Percentiles rank a stretch among this genome's conserved stretches.
phyloP scores from a whole-genome alignment of 2,797 vertebrate genomes.

The Circus cinereus region DNA sequence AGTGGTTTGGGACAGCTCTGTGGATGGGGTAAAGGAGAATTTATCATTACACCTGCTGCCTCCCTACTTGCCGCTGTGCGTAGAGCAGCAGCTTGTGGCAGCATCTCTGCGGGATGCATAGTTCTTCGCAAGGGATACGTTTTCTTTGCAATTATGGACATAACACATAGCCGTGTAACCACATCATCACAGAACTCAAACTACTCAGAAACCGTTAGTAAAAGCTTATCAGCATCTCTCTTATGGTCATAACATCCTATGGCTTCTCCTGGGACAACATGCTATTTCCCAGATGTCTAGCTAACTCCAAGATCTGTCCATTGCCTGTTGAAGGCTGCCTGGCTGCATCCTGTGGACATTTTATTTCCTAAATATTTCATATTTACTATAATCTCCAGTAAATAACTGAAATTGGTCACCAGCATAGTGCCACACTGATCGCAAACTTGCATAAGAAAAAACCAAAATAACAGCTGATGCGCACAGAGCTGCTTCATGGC shows the following conservation, averaged over 20 bases:
- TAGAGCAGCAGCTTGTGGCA: background rate
- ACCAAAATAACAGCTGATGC: background rate
- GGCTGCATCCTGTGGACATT: background rate
- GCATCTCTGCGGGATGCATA: background rate
- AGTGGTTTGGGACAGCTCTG: conserved; percentile 5
- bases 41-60: background rate
- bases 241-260: background rate
- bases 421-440: background rate
- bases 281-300: background rate
- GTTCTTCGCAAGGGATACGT: background rate
- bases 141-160: conserved; percentile 15
- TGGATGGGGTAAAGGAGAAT: background rate
- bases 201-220: conserved; percentile 37
- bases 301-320: background rate
- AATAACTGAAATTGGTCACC: conserved; percentile 28
- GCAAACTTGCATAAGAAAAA: background rate
- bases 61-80: background rate
- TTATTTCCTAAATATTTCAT: conserved; percentile 5
- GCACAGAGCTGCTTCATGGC: background rate
- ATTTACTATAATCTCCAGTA: background rate
- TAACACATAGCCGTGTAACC: conserved; percentile 24
- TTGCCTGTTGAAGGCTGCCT: background rate
- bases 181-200: conserved; percentile 26
- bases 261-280: conserved; percentile 1
- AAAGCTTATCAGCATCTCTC: conserved; percentile 18